These are phyloP conservation scores for Pan troglodytes DNA, from an alignment of 2,113 vertebrate species.

Conservation along the genomic window NHGRI_mPanTro3-v2.1_pri NC_072411.2:101785501-101786000, in stretches of 20 bases:
- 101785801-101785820: background rate
- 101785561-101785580: background rate
- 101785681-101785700: background rate
- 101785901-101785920: background rate
- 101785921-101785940: background rate
- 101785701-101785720: background rate
- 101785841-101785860: too few species aligned
- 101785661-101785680: background rate
- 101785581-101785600: background rate
- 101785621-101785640: background rate
- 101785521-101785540: background rate
- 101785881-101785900: background rate
- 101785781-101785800: fast-evolving
- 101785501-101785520: background rate
- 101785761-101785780: background rate
- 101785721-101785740: background rate
- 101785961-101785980: background rate
- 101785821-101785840: background rate
- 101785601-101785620: background rate
- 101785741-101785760: background rate
- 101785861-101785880: background rate
- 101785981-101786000: background rate
- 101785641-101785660: background rate
- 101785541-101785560: background rate
- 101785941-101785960: background rate